Evolutionary conservation across 2,797 vertebrate genomes (phyloP), one percentile per base, ranked within the genome.

Genomic region (Margarornis squamiger): DNA sequence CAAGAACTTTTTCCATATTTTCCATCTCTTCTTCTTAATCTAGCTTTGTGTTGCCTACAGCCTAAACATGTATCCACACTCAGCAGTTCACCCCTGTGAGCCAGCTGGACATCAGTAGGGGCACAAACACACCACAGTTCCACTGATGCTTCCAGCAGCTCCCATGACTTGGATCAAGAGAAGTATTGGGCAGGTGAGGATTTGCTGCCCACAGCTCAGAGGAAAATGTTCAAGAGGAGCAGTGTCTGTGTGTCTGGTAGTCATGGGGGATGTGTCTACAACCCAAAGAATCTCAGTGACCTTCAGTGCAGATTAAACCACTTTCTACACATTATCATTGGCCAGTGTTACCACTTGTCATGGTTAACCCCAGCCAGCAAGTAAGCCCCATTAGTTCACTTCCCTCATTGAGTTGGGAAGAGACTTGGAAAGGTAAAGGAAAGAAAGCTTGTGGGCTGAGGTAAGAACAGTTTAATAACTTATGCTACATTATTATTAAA

Each of bases 241-340:
- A 30, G 10, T 3, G 20, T 38, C 71, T 67, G 9, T 15, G 8
- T 9, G 34, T 45, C 68, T 68, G 34, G 34, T 22, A 36, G 34
- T 30, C 26, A 30, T 0, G 1, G 23, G 8, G 10, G 1, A 13
- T 30, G 58, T 15, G 26, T 13, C 5, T 12, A 3, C 10, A 3
- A 7, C 43, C 30, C 45, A 51, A n/a, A 72, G 38, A 38, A 34
- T 14, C 22, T 32, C 9, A 62, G 7, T 1, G 1, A 38, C 13
- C 34, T 30, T 38, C 39, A 36, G 13, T 8, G 32, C 27, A 71
- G 45, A 52, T 55, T 29, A 57, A 88, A 39, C 52, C n/a, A 54
- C 12, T 6, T 8, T 46, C 48, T 20, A 34, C 39, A 26, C 12
- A 26, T 8, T 7, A 46, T 26, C 32, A 3, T 12, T 24, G 27